These are phyloP conservation scores for Horisme vitalbata DNA, from an alignment of 2,888 invertebrate species.

Conservation along the genomic window DNA sequence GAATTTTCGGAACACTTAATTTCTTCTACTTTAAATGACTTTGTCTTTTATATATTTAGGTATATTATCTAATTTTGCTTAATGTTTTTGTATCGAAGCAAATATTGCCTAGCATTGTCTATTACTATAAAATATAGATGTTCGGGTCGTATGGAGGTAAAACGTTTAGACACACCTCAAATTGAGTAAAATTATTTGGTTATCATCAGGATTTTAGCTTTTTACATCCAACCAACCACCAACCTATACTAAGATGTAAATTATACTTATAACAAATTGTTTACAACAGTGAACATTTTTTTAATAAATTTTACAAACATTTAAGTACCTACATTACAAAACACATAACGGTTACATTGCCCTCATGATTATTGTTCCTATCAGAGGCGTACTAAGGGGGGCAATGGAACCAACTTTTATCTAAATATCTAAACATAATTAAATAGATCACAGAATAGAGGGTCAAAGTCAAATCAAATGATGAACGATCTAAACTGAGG, in stretches of 20 bases:
- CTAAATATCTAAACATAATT: constrained; percentile 31
- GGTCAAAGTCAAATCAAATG: constrained; percentile 22
- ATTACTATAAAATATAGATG: constrained; percentile 14
- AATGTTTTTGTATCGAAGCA: constrained; percentile 25
- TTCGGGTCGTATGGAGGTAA: constrained; percentile 8
- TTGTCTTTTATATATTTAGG: constrained; percentile 27
- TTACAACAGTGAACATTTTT: constrained; percentile 24
- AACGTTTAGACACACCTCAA: too few relatives aligned
- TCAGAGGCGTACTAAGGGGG: neutral
- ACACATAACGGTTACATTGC: constrained; percentile 10
- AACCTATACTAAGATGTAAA: constrained; percentile 2
- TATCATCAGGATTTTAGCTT: neutral
- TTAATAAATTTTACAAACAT: constrained; percentile 22
- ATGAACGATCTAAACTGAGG: constrained; percentile 36
- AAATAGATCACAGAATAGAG: constrained; percentile 55
- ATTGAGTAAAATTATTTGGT: too few relatives aligned
- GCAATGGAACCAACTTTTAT: constrained; percentile 1
- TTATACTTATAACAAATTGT: constrained; percentile 16
- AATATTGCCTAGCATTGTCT: constrained; percentile 27
- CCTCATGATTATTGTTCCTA: neutral
- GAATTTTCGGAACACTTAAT: constrained; percentile 28
- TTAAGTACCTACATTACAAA: constrained; percentile 7
- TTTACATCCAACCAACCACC: constrained; percentile 2
- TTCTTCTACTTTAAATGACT: constrained; percentile 32
- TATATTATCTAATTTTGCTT: constrained; percentile 18